Evolutionary conservation across 2,113 vertebrate genomes (phyloP).

Genomic region (Nothocercus nigrocapillus): DNA sequence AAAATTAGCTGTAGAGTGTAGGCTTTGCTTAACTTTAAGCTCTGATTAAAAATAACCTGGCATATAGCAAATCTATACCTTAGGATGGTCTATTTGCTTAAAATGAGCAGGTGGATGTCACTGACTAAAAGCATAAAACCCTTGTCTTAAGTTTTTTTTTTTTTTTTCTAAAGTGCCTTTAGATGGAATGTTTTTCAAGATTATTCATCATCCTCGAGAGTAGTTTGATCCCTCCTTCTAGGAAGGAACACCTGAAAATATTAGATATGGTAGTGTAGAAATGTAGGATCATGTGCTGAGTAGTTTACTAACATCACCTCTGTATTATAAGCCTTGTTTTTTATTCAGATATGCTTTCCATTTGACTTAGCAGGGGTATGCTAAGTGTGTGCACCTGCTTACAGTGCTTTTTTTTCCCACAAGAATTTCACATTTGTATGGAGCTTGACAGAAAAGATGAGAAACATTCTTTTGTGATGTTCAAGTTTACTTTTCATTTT

Average conservation of each 20-base stretch:
- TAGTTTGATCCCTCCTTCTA: neutral
- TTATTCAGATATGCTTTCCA: neutral
- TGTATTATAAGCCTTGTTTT: neutral
- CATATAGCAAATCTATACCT: neutral
- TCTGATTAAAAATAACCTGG: neutral
- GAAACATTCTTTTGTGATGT: neutral
- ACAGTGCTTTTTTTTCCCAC: neutral
- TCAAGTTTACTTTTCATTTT: neutral
- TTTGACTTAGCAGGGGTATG: neutral
- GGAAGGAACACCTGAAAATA: neutral
- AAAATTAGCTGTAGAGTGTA: fast-evolving
- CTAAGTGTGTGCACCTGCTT: fast-evolving
- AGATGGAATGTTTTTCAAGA: neutral
- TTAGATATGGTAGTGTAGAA: neutral
- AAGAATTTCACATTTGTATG: neutral
- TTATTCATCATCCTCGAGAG: neutral
- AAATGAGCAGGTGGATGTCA: neutral
- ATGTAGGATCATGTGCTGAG: neutral
- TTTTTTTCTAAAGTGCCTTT: neutral
- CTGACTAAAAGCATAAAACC: neutral
- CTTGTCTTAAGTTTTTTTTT: neutral
- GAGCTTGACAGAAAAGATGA: fast-evolving
- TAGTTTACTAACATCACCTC: neutral
- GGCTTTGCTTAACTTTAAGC: neutral
- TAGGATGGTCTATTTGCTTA: neutral